A percentile compares a stretch with the other conserved stretches of the same genome.
Conservation (phyloP, 2,888 invertebrate species). For the Digitonthophagus gazella region DNA sequence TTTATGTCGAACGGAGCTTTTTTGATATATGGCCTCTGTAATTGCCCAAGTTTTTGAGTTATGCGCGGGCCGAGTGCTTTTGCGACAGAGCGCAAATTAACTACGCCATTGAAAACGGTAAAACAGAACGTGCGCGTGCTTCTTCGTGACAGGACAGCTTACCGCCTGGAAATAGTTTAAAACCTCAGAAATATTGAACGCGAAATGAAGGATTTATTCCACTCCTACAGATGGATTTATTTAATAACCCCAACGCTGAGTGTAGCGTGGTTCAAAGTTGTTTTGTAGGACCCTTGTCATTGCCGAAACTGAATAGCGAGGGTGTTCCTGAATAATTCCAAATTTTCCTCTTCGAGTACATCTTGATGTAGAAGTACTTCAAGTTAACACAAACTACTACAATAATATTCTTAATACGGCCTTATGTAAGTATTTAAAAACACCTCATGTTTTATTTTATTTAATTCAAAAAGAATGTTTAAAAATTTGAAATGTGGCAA, state of each 20-base stretch:
- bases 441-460: too few species aligned
- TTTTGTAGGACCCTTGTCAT: neutral
- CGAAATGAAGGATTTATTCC: neutral
- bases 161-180: neutral
- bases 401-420: too few species aligned
- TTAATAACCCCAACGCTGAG: neutral
- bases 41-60: conserved; percentile 40
- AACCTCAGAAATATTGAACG: neutral
- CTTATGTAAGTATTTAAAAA: too few species aligned
- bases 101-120: neutral
- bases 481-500: too few species aligned
- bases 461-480: too few species aligned
- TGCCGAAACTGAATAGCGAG: neutral
- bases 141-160: neutral
- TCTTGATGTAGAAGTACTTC: too few species aligned
- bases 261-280: neutral
- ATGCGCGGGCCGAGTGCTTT: conserved; percentile 25
- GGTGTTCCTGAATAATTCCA: neutral
- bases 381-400: too few species aligned
- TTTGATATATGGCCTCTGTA: conserved; percentile 38
- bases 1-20: conserved; percentile 32
- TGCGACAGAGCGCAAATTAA: neutral
- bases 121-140: neutral
- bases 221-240: neutral
- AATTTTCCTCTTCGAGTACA: neutral